These are phyloP conservation scores for Puma concolor DNA, from an alignment of 2,113 vertebrate species.

Conservation along the genomic window DNA sequence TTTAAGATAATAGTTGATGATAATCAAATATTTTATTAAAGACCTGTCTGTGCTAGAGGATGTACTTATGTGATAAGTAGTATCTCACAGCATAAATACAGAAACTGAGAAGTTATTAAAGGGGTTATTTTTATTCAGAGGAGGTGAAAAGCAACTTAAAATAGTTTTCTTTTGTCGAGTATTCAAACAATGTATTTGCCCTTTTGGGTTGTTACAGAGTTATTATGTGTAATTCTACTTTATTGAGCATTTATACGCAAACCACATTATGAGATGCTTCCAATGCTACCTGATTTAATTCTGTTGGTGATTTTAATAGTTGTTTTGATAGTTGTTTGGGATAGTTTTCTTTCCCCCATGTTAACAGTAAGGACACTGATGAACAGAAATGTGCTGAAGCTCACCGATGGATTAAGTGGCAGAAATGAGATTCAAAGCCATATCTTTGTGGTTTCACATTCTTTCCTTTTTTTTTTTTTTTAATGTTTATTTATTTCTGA, in stretches of 20 bases:
- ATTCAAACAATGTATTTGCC: neutral
- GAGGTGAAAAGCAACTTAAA: neutral
- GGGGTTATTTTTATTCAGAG: neutral
- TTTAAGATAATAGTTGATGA: neutral
- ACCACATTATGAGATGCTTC: neutral
- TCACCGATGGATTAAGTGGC: neutral
- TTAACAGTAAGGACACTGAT: neutral
- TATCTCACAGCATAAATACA: neutral
- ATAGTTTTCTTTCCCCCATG: neutral
- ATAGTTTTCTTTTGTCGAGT: neutral
- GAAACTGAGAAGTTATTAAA: neutral
- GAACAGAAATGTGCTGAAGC: neutral
- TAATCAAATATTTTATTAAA: constrained; percentile 24
- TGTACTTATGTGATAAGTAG: neutral
- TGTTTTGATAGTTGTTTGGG: neutral
- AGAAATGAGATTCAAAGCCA: neutral
- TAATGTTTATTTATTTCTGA: too few relatives aligned
- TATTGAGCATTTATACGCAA: neutral
- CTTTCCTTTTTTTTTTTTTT: neutral
- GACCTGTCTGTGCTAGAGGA: neutral
- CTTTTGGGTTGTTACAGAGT: neutral
- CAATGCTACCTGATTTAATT: neutral
- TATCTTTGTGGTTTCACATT: neutral
- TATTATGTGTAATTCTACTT: neutral
- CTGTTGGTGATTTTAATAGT: neutral